A percentile compares a stretch with the other conserved stretches of the same genome.
These are phyloP conservation scores for Electrophaes corylata DNA, from an alignment of 2,888 invertebrate species.

Conservation along the genomic window DNA sequence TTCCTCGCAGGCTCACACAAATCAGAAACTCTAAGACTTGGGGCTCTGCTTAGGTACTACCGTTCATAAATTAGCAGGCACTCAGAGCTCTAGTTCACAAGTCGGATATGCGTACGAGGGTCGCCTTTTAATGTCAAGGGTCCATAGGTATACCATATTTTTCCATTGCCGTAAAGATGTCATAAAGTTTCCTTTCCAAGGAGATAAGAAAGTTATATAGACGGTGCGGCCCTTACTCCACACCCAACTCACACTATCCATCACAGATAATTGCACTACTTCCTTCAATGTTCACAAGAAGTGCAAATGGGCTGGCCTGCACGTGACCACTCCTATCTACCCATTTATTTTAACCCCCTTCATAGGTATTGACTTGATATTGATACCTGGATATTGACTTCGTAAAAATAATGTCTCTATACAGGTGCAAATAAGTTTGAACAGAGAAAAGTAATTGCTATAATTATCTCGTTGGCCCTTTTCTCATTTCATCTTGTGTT, in stretches of 20 bases:
- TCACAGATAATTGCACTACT: conserved; percentile 77
- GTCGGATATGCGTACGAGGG: conserved; percentile 56
- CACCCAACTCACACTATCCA: conserved; percentile 75
- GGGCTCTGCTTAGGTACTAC: not conserved
- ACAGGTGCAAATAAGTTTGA: no score
- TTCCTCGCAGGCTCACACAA: no score
- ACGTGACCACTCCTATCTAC: conserved; percentile 71
- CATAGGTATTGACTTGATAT: conserved; percentile 37
- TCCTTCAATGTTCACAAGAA: conserved; percentile 75
- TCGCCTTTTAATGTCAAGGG: conserved; percentile 64
- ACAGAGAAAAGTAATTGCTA: not conserved
- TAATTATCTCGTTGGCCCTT: not conserved
- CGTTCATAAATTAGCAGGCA: conserved; percentile 23
- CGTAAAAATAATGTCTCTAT: conserved; percentile 16
- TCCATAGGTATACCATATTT: conserved; percentile 74
- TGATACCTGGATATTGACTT: not conserved
- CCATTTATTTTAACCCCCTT: conserved; percentile 62
- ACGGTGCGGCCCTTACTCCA: conserved; percentile 66
- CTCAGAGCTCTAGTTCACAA: conserved; percentile 50
- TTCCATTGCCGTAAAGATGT: conserved; percentile 76
- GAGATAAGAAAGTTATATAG: conserved; percentile 78
- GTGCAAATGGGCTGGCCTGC: conserved; percentile 71
- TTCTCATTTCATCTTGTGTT: not conserved
- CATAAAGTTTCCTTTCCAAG: conserved; percentile 74
- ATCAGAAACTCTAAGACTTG: no score